Evolutionary conservation across 1,140 invertebrate species (phyloP).

Genomic region (Ceratina japonica): DNA sequence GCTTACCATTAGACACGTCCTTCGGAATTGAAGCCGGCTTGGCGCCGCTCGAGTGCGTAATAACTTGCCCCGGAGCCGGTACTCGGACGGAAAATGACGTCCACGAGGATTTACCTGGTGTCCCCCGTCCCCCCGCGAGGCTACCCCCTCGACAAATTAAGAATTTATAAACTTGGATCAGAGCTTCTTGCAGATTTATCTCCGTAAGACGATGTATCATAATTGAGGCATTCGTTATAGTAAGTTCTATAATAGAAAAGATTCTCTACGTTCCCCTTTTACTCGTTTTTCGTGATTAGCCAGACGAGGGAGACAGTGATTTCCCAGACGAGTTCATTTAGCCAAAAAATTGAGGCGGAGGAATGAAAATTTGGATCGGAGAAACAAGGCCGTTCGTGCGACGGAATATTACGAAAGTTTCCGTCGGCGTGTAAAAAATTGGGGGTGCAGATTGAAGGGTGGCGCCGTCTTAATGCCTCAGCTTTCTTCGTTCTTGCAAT

Average conservation of each 20-base stretch:
- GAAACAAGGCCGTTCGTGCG: neutral
- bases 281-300: too few relatives aligned
- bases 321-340: neutral
- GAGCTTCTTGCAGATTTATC: too few relatives aligned
- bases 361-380: slow-evolving; percentile 54
- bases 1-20: slow-evolving; percentile 63
- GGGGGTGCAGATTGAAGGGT: slow-evolving; percentile 23
- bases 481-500: slow-evolving; percentile 52
- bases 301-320: too few relatives aligned
- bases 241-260: too few relatives aligned
- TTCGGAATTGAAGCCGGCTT: slow-evolving; percentile 55
- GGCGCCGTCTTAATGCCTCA: slow-evolving; percentile 28
- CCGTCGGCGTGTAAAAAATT: slow-evolving; percentile 18
- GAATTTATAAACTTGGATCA: too few relatives aligned
- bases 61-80: slow-evolving; percentile 43
- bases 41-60: slow-evolving; percentile 54
- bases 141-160: too few relatives aligned
- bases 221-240: too few relatives aligned
- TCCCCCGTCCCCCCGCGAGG: too few relatives aligned
- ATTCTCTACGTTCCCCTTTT: too few relatives aligned
- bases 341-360: slow-evolving; percentile 3
- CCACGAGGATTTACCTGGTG: neutral
- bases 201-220: too few relatives aligned
- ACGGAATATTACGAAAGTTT: slow-evolving; percentile 61
- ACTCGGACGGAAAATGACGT: neutral